phyloP scores from a whole-genome alignment of 2,888 invertebrate genomes.

The Dysmachus trigonus region DNA sequence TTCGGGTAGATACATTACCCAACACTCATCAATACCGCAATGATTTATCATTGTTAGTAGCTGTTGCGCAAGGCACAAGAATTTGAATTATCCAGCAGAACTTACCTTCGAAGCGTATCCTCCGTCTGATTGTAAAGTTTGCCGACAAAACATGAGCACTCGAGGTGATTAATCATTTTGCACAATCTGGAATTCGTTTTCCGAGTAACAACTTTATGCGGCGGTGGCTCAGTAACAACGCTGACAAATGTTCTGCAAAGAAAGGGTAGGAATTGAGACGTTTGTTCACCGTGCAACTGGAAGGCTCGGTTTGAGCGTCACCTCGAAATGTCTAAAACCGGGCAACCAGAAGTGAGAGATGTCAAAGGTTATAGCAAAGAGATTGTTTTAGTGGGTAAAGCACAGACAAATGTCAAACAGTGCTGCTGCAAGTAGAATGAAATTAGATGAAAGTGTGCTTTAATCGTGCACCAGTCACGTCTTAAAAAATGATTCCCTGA shows the following conservation, averaged over 20 bases:
- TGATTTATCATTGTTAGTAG: slow-evolving; percentile 34
- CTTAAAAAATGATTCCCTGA: slow-evolving; percentile 60
- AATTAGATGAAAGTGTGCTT: slow-evolving; percentile 36
- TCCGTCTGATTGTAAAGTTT: slow-evolving; percentile 51
- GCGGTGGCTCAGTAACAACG: slow-evolving; percentile 63
- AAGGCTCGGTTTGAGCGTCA: background rate
- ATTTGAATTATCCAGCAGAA: background rate
- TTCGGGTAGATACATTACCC: background rate
- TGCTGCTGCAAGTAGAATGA: slow-evolving; percentile 3
- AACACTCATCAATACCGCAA: slow-evolving; percentile 29
- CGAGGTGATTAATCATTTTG: slow-evolving; percentile 52
- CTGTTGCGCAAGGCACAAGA: slow-evolving; percentile 13
- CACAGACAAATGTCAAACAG: background rate
- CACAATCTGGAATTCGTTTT: slow-evolving; percentile 52
- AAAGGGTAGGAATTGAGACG: slow-evolving; percentile 20
- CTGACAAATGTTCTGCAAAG: slow-evolving; percentile 65
- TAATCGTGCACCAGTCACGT: slow-evolving; percentile 50
- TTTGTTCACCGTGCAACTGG: background rate
- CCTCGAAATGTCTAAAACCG: background rate
- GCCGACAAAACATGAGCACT: slow-evolving; percentile 53
- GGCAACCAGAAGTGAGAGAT: background rate
- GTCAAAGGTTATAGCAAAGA: slow-evolving; percentile 4
- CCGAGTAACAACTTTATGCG: slow-evolving; percentile 50
- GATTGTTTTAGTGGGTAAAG: slow-evolving; percentile 7
- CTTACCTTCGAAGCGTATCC: slow-evolving; percentile 49